phyloP scores from a whole-genome alignment of 1,140 invertebrate genomes.

The Drosophila funebris region DNA sequence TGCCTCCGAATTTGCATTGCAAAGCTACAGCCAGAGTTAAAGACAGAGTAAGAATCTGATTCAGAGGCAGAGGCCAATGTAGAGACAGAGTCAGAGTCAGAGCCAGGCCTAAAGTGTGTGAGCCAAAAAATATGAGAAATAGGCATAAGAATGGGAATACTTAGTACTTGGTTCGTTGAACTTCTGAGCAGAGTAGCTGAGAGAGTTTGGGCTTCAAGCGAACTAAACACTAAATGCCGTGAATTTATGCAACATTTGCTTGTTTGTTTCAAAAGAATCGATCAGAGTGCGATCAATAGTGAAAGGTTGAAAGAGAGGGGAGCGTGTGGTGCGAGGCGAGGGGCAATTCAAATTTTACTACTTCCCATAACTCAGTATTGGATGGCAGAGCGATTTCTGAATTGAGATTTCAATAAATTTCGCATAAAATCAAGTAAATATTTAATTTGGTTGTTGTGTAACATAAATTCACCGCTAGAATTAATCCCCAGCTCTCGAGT shows the following conservation, averaged over 20 bases:
- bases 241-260: conserved; percentile 66
- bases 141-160: conserved; percentile 35
- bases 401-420: conserved; percentile 69
- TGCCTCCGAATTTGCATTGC: conserved; percentile 71
- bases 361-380: conserved; percentile 20
- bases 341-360: not conserved
- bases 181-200: conserved; percentile 4
- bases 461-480: conserved; percentile 79
- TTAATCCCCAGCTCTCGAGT: conserved; percentile 65
- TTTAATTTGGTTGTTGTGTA: conserved; percentile 75
- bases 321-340: too few relatives aligned
- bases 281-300: conserved; percentile 49
- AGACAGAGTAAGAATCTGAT: not conserved
- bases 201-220: conserved; percentile 41
- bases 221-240: conserved; percentile 47
- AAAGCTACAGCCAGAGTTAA: conserved; percentile 37
- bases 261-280: conserved; percentile 60
- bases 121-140: conserved; percentile 42
- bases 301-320: not conserved
- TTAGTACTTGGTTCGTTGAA: conserved; percentile 56
- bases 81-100: not conserved
- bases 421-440: conserved; percentile 68
- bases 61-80: not conserved
- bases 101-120: conserved; percentile 33
- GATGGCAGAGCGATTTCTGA: conserved; percentile 3